Evolutionary conservation across 2,113 vertebrate species (phyloP), one percentile per base, ranked within the genome.

Genomic region (Numida meleagris): DNA sequence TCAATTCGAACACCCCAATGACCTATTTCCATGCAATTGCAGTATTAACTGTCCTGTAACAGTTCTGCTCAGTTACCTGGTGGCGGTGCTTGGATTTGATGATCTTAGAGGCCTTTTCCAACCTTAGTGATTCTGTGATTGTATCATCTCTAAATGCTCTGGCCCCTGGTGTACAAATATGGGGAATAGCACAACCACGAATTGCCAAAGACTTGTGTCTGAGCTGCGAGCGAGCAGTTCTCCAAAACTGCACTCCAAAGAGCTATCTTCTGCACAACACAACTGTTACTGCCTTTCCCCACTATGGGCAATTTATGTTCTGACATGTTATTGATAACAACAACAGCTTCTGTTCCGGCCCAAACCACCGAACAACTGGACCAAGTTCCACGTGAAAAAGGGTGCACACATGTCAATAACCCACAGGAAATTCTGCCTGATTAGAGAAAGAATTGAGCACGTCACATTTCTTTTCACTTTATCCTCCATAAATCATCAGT

Each of bases 361-460:
- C 65, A 53, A 88, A 36, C 42, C 62, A 82, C 43, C 23, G 62
- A 83, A 73, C 24, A 23, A 38, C 23, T 68, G 46, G 24, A 53
- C 6, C 40, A 71, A 34, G 42, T 65, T 79, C 58, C 70, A 51
- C n/a, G 43, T 68, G 20, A 59, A 79, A 89, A 65, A 55, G 0
- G 8, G 2, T 8, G 6, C 2, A 5, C 4, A 2, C 38, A 21
- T 15, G 43, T 8, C 63, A 13, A 16, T 3, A 55, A 48, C 34
- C 66, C 48, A 7, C 2, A 9, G 16, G 25, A 79, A 59, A 45
- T 40, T 43, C 25, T 55, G 11, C 19, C 19, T 10, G 17, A 48
- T 31, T 3, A 75, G 24, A 45, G 31, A 63, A 81, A 46, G 0
- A 36, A 70, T 57, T 48, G 43, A 62, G 36, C 4, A 8, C 4